Evolutionary conservation across 2,113 vertebrate species (phyloP).

Genomic region (Pholis gunnellus): DNA sequence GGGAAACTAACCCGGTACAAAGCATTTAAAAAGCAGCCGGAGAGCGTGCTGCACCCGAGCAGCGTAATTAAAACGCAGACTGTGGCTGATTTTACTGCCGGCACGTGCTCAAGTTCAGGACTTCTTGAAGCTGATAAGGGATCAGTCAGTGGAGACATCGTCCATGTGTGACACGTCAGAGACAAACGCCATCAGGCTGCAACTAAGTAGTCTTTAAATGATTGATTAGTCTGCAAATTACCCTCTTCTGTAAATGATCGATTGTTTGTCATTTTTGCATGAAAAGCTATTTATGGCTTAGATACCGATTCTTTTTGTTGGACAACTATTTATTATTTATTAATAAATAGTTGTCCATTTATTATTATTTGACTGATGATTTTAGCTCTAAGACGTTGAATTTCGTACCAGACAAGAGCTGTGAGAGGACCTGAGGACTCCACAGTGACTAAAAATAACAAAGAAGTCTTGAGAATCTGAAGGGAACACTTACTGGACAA

Average conservation of each 20-base stretch:
- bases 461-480: not conserved
- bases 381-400: not conserved
- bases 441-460: not conserved
- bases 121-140: constrained; percentile 23
- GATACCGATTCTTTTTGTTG: not conserved
- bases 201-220: not conserved
- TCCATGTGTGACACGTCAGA: not conserved
- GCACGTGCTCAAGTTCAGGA: constrained; percentile 44
- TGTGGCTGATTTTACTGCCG: constrained; percentile 40
- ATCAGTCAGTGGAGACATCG: not conserved
- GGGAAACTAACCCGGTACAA: constrained; percentile 26
- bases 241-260: not conserved
- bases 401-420: not conserved
- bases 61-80: constrained; percentile 52
- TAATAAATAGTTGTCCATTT: too few relatives aligned
- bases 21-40: constrained; percentile 32
- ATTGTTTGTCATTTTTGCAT: not conserved
- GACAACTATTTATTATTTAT: too few relatives aligned
- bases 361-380: not conserved
- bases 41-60: constrained; percentile 26
- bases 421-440: not conserved
- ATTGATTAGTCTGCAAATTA: not conserved
- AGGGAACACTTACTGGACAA: not conserved
- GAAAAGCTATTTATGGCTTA: not conserved
- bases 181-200: not conserved